Base-by-base conservation (phyloP, 1,140 invertebrate genomes). In the Cotesia glomerata region DNA sequence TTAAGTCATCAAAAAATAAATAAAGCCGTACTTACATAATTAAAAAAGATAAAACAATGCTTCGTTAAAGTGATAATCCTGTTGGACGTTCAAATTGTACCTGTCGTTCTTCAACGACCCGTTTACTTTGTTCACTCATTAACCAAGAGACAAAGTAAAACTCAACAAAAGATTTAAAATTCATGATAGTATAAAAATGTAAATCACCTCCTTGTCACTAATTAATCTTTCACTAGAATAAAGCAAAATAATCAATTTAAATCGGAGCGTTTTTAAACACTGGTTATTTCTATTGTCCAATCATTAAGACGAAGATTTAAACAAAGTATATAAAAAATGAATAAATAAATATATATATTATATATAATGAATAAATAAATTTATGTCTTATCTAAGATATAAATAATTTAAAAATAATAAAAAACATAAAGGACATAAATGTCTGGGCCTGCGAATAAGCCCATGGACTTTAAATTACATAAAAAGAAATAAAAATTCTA, bases 61-160 rank as follows among this genome's bases (percentile, higher is more conserved):
- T 71, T n/a, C 68, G 34, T 16, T 39, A 58, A 26, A 52, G 45
- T 34, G 45, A 49, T 68, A 59, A 35, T 16, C 61, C 58, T 64
- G 69, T 64, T 71, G 49, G 32, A 64, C 52, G 49, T 64, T 64
- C 14, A 54, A 52, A 71, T 54, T 62, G 56, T 63, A 70, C 56
- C 59, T 62, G 59, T 61, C 56, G 56, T 70, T 39, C 18, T 49
- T 54, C 45, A 58, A 58, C 52, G 69, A 49, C 56, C 45, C 34
- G 18, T 62, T 49, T 45, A 45, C 51, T 62, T 36, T 35, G 51
- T 65, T 58, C 51, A 54, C 18, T 61, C 36, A 54, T 70, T 62
- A 49, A 49, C 45, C 54, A 18, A 16, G 14, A 58, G 34, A 54
- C 56, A 59, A 69, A 14, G 52, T 14, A 58, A 59, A 36, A 8